Base-by-base conservation (phyloP, 1,140 invertebrate species). In the Conus betulinus region DNA sequence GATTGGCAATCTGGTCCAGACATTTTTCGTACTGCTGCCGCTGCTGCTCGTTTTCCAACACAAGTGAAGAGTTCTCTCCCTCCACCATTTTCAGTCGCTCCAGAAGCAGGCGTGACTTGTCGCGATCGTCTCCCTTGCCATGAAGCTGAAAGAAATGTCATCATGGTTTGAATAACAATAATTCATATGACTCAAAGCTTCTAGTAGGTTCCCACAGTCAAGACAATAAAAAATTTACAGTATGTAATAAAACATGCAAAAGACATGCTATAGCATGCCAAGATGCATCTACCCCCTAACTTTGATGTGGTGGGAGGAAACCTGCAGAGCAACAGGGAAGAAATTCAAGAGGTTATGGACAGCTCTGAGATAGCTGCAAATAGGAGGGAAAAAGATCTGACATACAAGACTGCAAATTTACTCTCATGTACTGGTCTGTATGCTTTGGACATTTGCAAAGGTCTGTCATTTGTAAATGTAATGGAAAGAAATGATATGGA, bases 1-100 rank as follows among this genome's bases (percentile, higher is more conserved):
- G 97, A 94, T 97, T 97, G 87, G 97, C 97, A 27, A 97, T 97
- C 93, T 97, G 97, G 94, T 97, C 97, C 63, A 97, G 94, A 93
- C 97, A 97, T 90, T 96, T 96, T 94, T 97, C 97, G 93, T 97
- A 97, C 91, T 97, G 97, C 88, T 96, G 94, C 81, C 96, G 94
- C 90, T 97, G 96, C 57, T 96, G 95, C 95, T 97, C 96, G 87
- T 96, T 96, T 92, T 97, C 96, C 76, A 96, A 92, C 11, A 95
- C 96, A 93, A 96, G 95, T 11, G 96, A 94, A 51, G 96, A 93
- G 94, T 97, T 97, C 89, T 97, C 96, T 17, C 96, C 96, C 93
- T 97, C 96, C 95, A 97, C 92, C 95, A 96, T 95, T 95, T 97
- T 95, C 92, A 97, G 90, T 92, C 97, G 93, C 94, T 96, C 96